Evolutionary conservation across 35 echinoderm and acorn worm genomes (phyloP), one percentile per base, ranked within the genome.

Genomic region (Ophiothrix spiculata): DNA sequence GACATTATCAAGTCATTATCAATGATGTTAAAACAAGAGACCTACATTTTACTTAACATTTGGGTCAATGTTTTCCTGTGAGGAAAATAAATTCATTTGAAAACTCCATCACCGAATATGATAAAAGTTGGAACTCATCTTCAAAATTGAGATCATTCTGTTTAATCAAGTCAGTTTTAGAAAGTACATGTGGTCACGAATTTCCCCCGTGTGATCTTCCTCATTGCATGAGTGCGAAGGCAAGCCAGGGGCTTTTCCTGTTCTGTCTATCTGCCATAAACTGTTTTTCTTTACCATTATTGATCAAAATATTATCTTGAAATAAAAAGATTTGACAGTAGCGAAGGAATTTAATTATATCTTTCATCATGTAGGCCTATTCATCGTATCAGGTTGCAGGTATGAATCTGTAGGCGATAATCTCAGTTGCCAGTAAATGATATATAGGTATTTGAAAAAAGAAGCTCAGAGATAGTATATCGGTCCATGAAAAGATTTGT

Each of bases 151-250:
- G 42, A 49, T 49, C 42, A 49, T 49, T 49, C 19, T n/a, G n/a
- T 49, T 49, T 6, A 19, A 49, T 49, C 42, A 49, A 10, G 42
- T 10, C 42, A 69, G 60, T n/a, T n/a, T n/a, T n/a, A n/a, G 29
- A 69, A 69, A 69, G 60, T 69, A n/a, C 60, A 69, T 28, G 29
- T 69, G 60, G 60, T 69, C 60, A 69, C 60, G 60, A 69, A 69
- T 28, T 69, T 28, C 60, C 60, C 2, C 3, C 2, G 60, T 12
- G 60, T 25, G 60, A 69, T 69, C 60, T 69, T 69, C 8, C 17
- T 69, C 60, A 12, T 69, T 4, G 6, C 23, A n/a, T 69, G 60
- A 69, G 29, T 1, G 19, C 42, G 29, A 15, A 69, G 16, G 29
- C 17, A 28, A 25, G 6, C 60, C 60, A 69, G 3, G 29, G 60